Evolutionary conservation across 1,140 invertebrate species (phyloP).

Genomic region (Diorhabda sublineata): DNA sequence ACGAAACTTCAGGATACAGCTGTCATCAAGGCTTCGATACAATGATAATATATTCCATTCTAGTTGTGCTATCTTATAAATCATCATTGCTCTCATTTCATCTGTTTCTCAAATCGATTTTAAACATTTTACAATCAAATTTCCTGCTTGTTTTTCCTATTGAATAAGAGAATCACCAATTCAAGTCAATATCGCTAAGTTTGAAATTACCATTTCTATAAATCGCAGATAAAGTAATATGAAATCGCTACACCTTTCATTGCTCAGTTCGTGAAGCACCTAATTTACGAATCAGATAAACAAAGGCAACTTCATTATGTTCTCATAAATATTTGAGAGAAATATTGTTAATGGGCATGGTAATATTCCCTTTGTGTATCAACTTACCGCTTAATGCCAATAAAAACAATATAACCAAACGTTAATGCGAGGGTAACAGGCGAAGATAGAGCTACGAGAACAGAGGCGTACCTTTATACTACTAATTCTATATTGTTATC

Average conservation of each 20-base stretch:
- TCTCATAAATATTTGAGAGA: slow-evolving; percentile 34
- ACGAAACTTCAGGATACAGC: no score
- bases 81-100: no score
- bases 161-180: no score
- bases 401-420: slow-evolving; percentile 37
- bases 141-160: no score
- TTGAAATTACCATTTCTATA: no score
- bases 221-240: neutral
- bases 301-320: slow-evolving; percentile 31
- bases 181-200: no score
- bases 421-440: slow-evolving; percentile 24
- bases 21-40: no score
- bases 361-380: slow-evolving; percentile 37
- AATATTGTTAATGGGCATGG: slow-evolving; percentile 32
- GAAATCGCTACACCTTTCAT: slow-evolving; percentile 15
- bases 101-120: no score
- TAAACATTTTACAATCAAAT: no score
- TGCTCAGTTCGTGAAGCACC: slow-evolving; percentile 10
- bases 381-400: slow-evolving; percentile 36
- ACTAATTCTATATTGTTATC: neutral
- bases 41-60: no score
- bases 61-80: no score
- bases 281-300: slow-evolving; percentile 24
- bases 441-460: slow-evolving; percentile 7
- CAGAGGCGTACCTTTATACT: slow-evolving; percentile 10